Evolutionary conservation across 2,797 vertebrate genomes (phyloP).

Genomic region (Takifugu ocellatus): DNA sequence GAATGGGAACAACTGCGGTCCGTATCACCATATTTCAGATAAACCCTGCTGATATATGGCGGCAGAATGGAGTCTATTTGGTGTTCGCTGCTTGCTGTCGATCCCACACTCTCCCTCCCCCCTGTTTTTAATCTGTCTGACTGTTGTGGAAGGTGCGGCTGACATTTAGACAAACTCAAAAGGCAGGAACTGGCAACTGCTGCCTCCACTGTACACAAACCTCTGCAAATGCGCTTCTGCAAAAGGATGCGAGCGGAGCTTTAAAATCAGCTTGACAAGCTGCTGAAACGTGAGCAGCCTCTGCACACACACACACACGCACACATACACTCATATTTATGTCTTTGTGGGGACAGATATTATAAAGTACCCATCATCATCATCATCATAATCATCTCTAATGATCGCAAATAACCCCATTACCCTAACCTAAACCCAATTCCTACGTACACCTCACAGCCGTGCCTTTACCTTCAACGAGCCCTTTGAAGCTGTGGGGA

Average conservation of each 20-base stretch:
- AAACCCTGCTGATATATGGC: too few relatives aligned
- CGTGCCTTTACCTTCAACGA: too few relatives aligned
- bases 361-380: too few relatives aligned
- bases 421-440: too few relatives aligned
- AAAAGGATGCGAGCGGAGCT: constrained; percentile 14
- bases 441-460: too few relatives aligned
- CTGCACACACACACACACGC: constrained; percentile 7
- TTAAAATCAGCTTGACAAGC: constrained; percentile 44
- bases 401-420: too few relatives aligned
- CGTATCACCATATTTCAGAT: too few relatives aligned
- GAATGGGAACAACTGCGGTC: too few relatives aligned
- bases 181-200: constrained; percentile 11
- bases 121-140: constrained; percentile 39
- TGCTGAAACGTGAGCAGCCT: constrained; percentile 26
- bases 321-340: constrained; percentile 5
- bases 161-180: constrained; percentile 61
- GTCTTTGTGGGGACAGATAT: too few relatives aligned
- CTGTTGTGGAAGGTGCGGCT: constrained; percentile 40
- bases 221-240: constrained; percentile 31
- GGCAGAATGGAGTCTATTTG: too few relatives aligned
- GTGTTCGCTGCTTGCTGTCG: neutral
- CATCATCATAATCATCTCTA: too few relatives aligned
- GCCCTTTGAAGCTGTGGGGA: too few relatives aligned
- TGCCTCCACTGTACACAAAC: constrained; percentile 25
- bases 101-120: constrained; percentile 11